Evolutionary conservation across 2,113 vertebrate genomes (phyloP).

Genomic region (Chaetodon auriga): DNA sequence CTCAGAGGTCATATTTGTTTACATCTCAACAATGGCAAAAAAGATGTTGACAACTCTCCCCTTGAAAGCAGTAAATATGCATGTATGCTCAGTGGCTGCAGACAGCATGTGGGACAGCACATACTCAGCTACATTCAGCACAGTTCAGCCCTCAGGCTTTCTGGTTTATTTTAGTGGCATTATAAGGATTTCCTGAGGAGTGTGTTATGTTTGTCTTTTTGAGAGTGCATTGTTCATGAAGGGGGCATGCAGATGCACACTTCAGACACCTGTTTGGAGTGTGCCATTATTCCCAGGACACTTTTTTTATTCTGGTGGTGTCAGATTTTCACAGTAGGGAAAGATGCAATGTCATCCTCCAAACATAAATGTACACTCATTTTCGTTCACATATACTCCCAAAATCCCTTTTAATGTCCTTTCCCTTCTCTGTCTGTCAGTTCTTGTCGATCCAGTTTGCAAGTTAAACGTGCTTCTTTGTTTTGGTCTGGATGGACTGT

Average conservation of each 20-base stretch:
- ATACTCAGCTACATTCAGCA: background rate
- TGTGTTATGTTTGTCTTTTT: conserved; percentile 8
- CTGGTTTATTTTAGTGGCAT: background rate
- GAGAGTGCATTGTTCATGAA: background rate
- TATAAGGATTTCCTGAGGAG: conserved; percentile 12
- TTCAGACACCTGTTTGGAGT: background rate
- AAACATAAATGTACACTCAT: background rate
- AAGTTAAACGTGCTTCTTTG: background rate
- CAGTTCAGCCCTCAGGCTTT: background rate
- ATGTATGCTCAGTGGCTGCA: conserved; percentile 7
- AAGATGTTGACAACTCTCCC: conserved; percentile 13
- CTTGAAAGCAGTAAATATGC: conserved; percentile 7
- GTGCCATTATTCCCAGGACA: background rate
- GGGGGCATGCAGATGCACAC: background rate
- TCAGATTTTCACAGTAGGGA: background rate
- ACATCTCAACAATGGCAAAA: background rate
- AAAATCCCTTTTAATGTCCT: too few relatives aligned
- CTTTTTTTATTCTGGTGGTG: background rate
- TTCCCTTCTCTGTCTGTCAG: background rate
- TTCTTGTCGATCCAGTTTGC: background rate
- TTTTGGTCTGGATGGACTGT: background rate
- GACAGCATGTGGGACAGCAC: background rate
- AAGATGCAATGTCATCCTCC: background rate
- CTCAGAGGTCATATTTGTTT: background rate
- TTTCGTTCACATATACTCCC: background rate